A percentile compares a stretch with the other conserved stretches of the same genome.
phyloP scores from a whole-genome alignment of 2,888 invertebrate genomes.

The Spisula subtruncata region DNA sequence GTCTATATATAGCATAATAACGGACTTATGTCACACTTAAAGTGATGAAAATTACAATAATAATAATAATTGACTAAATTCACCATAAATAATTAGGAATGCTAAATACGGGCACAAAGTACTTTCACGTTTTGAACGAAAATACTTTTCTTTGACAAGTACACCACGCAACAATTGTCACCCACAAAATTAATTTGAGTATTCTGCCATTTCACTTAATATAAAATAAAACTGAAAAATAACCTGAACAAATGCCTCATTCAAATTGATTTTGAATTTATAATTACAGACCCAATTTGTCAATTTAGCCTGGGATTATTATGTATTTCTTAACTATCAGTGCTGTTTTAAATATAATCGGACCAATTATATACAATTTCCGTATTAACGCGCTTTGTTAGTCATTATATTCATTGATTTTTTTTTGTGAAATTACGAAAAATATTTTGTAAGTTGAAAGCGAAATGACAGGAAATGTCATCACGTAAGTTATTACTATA shows the following conservation, averaged over 20 bases:
- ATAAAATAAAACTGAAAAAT: neutral
- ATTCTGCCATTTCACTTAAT: neutral
- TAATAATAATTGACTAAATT: constrained; percentile 3
- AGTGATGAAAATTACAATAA: constrained; percentile 4
- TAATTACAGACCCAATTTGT: neutral
- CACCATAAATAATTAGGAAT: constrained; percentile 44
- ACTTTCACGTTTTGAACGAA: constrained; percentile 15
- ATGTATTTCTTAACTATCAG: neutral
- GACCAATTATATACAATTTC: neutral
- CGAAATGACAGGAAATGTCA: constrained; percentile 41
- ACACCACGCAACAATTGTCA: neutral
- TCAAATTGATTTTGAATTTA: neutral
- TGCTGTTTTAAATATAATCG: neutral
- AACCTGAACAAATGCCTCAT: neutral
- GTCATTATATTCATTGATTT: neutral
- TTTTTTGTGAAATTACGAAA: neutral
- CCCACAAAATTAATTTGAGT: neutral
- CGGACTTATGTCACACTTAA: neutral
- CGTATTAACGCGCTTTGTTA: neutral
- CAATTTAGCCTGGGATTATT: neutral
- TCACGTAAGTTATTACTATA: neutral
- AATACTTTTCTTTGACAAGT: neutral
- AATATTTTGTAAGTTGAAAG: neutral
- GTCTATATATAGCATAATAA: neutral
- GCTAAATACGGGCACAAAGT: constrained; percentile 25